Percentiles rank a stretch among this genome's conserved stretches.
Evolutionary conservation across 2,888 invertebrate genomes (phyloP).

Genomic region (Smittia aterrima): DNA sequence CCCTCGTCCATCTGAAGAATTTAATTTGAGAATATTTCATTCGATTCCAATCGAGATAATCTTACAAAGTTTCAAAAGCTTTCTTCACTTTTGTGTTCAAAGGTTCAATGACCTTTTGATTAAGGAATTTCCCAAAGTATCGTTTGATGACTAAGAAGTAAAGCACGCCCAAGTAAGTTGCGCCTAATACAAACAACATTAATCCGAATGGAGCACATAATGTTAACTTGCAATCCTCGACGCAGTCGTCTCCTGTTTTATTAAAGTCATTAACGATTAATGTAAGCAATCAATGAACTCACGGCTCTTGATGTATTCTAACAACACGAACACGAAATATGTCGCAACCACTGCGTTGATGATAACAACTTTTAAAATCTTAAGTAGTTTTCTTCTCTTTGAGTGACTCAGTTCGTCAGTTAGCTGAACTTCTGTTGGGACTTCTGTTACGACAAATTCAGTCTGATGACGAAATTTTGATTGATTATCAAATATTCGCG

Average conservation of each 20-base stretch:
- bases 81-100: slow-evolving; percentile 44
- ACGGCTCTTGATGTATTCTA: too few species aligned
- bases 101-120: slow-evolving; percentile 43
- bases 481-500: too few species aligned
- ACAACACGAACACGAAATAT: too few species aligned
- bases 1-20: slow-evolving; percentile 27
- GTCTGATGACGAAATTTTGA: too few species aligned
- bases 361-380: too few species aligned
- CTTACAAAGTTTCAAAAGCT: background rate
- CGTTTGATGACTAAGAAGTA: slow-evolving; percentile 66
- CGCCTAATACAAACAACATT: slow-evolving; percentile 61
- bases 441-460: too few species aligned
- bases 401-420: too few species aligned
- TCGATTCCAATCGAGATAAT: slow-evolving; percentile 3
- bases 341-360: too few species aligned
- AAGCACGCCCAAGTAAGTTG: slow-evolving; percentile 62
- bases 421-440: too few species aligned
- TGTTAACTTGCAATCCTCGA: background rate
- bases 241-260: slow-evolving; percentile 27
- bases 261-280: too few species aligned
- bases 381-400: too few species aligned
- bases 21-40: slow-evolving; percentile 39
- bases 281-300: too few species aligned
- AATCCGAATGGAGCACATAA: slow-evolving; percentile 72
- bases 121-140: slow-evolving; percentile 51